Percentiles rank a stretch among this genome's conserved stretches.
These are phyloP conservation scores for Danio aesculapii DNA, from an alignment of 2,797 vertebrate genomes.

Conservation along the genomic window DNA sequence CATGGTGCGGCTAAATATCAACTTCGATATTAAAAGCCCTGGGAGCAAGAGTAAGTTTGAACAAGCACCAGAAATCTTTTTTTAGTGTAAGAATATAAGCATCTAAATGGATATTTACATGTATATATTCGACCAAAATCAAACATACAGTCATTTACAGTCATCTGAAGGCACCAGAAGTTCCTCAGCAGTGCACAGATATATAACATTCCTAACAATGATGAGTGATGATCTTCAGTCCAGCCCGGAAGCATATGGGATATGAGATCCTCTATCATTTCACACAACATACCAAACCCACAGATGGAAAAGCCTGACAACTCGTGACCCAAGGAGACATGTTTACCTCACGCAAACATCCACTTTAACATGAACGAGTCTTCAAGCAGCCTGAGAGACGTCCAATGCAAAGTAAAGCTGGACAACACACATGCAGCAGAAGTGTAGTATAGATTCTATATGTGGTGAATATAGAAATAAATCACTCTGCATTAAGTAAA, in stretches of 20 bases:
- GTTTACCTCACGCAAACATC: slow-evolving; percentile 37
- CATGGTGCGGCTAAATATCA: too few relatives aligned
- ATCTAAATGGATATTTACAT: too few relatives aligned
- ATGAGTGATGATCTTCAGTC: not conserved
- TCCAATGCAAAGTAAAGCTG: slow-evolving; percentile 11
- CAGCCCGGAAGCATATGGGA: slow-evolving; percentile 26
- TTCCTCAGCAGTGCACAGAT: slow-evolving; percentile 8
- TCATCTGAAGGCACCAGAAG: slow-evolving; percentile 32
- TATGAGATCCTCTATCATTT: slow-evolving; percentile 24
- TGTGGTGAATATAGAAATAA: not conserved
- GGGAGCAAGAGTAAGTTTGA: too few relatives aligned
- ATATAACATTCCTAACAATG: slow-evolving; percentile 44
- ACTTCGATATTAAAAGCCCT: too few relatives aligned
- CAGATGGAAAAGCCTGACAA: slow-evolving; percentile 48
- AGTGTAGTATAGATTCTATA: too few relatives aligned
- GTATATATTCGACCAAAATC: too few relatives aligned
- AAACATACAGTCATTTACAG: slow-evolving; percentile 17
- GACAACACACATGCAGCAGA: not conserved
- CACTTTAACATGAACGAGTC: not conserved
- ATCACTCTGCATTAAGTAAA: not conserved
- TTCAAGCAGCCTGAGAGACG: not conserved
- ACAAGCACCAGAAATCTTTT: too few relatives aligned
- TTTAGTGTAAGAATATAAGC: too few relatives aligned
- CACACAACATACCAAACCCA: slow-evolving; percentile 46
- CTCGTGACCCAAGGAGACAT: slow-evolving; percentile 47